Conservation (phyloP, 2,797 vertebrate species). For the Myripristis murdjan region DNA sequence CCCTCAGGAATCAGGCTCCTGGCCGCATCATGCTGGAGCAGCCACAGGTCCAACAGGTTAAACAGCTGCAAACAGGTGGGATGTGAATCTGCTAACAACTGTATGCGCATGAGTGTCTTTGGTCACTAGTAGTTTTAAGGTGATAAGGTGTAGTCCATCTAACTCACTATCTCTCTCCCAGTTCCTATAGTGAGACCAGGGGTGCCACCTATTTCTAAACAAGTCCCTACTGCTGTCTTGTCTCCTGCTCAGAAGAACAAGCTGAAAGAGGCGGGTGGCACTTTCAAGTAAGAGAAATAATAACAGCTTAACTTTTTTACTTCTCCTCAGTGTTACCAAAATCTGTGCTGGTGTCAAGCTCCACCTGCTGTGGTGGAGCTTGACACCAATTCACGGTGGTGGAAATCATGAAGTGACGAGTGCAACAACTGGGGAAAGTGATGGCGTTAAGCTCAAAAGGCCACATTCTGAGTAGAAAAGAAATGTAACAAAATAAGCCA, state of each 20-base stretch:
- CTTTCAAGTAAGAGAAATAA: conserved; percentile 90
- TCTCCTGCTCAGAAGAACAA: conserved; percentile 91
- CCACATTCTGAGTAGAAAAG: too few species aligned
- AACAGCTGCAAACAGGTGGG: conserved; percentile 93
- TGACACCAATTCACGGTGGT: too few species aligned
- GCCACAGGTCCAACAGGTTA: conserved; percentile 90
- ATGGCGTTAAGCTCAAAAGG: too few species aligned
- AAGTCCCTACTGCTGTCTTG: conserved; percentile 83
- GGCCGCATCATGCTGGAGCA: conserved; percentile 92
- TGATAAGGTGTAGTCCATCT: background rate
- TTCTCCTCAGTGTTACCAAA: too few species aligned
- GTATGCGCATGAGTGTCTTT: conserved; percentile 4
- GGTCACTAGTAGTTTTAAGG: background rate
- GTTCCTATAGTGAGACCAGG: conserved; percentile 91
- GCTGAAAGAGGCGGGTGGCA: conserved; percentile 93
- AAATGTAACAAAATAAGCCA: too few species aligned
- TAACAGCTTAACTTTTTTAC: background rate
- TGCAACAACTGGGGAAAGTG: too few species aligned
- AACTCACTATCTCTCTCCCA: conserved; percentile 57
- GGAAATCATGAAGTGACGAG: too few species aligned
- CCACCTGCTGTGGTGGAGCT: too few species aligned
- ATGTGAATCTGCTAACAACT: background rate
- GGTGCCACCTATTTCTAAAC: conserved; percentile 87
- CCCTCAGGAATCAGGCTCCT: conserved; percentile 91
- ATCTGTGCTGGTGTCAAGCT: too few species aligned